Evolutionary conservation across 2,113 vertebrate species (phyloP).

Genomic region (Pluvianellus socialis): DNA sequence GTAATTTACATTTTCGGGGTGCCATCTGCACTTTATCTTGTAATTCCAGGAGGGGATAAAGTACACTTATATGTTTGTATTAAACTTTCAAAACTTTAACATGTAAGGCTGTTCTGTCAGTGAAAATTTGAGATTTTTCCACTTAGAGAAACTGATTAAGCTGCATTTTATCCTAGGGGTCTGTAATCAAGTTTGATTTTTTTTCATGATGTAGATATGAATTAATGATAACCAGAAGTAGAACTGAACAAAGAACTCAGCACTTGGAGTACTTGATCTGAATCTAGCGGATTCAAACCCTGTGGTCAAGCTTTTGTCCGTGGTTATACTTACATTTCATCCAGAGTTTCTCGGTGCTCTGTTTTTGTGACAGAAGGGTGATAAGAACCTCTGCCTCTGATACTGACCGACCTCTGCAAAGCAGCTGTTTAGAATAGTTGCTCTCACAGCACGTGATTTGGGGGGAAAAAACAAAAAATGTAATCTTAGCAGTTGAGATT

Average conservation of each 20-base stretch:
- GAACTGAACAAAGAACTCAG: neutral
- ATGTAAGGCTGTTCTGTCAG: neutral
- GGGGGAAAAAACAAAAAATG: neutral
- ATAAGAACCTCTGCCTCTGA: neutral
- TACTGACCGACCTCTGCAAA: neutral
- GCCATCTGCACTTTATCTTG: neutral
- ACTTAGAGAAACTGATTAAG: neutral
- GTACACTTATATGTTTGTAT: neutral
- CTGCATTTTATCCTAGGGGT: neutral
- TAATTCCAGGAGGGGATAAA: neutral
- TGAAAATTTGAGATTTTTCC: neutral
- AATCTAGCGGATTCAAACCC: neutral
- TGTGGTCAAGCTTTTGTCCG: neutral
- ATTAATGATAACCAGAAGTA: neutral
- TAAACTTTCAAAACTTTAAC: neutral
- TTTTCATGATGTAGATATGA: neutral
- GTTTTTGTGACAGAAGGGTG: neutral
- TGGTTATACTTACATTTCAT: neutral
- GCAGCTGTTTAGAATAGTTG: neutral
- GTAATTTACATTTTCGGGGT: neutral
- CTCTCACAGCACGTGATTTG: neutral
- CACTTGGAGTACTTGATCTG: neutral
- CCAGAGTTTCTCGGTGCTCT: neutral
- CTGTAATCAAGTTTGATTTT: neutral
- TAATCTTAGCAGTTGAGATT: neutral